These are phyloP conservation scores for Trididemnum clinides DNA, from an alignment of 23 tunicate species.

Conservation along the genomic window DNA sequence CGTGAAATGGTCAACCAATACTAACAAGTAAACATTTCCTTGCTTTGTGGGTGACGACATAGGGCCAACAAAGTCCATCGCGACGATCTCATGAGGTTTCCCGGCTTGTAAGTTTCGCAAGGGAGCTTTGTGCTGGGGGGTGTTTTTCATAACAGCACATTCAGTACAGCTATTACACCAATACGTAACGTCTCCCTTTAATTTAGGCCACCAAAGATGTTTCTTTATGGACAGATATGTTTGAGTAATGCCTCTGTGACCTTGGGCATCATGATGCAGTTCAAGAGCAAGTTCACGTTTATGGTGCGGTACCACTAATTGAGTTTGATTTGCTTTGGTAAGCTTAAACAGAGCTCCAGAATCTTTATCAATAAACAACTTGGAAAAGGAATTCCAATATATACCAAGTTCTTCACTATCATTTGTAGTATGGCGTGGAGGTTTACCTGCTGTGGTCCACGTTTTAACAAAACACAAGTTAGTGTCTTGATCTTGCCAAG, in stretches of 20 bases:
- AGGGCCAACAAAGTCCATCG: conserved; percentile 3
- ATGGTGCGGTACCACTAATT: not conserved
- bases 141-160: not conserved
- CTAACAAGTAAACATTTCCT: not conserved
- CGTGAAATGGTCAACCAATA: not conserved
- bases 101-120: not conserved
- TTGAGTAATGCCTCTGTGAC: not conserved
- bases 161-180: not conserved
- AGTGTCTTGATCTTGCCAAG: not conserved
- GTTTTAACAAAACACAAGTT: not conserved
- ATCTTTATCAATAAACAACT: not conserved
- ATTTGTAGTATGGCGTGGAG: not conserved
- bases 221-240: not conserved
- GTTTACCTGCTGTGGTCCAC: not conserved
- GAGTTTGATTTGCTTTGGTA: not conserved
- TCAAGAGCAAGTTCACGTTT: not conserved
- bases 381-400: not conserved
- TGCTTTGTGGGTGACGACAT: not conserved
- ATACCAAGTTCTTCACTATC: not conserved
- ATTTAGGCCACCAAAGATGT: conserved; percentile 11
- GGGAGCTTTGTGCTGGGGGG: not conserved
- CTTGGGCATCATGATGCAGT: not conserved
- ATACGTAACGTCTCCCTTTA: not conserved
- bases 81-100: not conserved
- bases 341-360: not conserved